phyloP scores from a whole-genome alignment of 2,113 vertebrate genomes.

The Lycaon pictus region DNA sequence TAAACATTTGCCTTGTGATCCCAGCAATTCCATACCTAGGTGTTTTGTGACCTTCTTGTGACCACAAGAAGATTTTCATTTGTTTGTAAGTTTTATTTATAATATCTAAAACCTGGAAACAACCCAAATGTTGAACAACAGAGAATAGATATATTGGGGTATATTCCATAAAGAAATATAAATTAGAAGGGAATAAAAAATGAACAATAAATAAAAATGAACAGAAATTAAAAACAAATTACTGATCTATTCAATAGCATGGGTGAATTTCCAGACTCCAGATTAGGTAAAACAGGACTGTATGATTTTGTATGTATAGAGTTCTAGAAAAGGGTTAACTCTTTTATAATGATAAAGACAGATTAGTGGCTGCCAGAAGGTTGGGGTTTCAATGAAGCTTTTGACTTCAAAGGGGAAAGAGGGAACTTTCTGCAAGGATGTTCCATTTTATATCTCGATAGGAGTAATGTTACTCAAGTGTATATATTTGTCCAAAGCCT shows the following conservation, averaged over 20 bases:
- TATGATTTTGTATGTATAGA: neutral
- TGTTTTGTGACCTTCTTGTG: neutral
- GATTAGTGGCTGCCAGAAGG: neutral
- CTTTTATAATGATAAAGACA: neutral
- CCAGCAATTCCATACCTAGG: neutral
- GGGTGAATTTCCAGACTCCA: neutral
- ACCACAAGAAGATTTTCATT: neutral
- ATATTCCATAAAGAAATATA: constrained; percentile 19
- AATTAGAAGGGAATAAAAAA: constrained; percentile 8
- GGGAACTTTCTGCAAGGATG: neutral
- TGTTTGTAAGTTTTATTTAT: neutral
- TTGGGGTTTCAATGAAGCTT: neutral
- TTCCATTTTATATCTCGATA: constrained; percentile 9
- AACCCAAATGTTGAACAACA: neutral
- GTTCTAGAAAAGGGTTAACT: neutral
- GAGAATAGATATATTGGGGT: neutral
- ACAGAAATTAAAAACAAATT: constrained; percentile 1
- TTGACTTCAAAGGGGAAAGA: neutral
- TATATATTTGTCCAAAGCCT: neutral
- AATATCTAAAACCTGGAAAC: constrained; percentile 35
- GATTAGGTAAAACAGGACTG: constrained; percentile 6
- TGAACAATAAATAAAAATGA: neutral
- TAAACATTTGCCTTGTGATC: neutral
- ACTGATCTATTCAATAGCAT: neutral
- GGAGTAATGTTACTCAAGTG: neutral